Percentiles rank a stretch among this genome's conserved stretches.
Evolutionary conservation across 2,113 vertebrate species (phyloP).

Genomic region (Boleophthalmus pectinirostris): DNA sequence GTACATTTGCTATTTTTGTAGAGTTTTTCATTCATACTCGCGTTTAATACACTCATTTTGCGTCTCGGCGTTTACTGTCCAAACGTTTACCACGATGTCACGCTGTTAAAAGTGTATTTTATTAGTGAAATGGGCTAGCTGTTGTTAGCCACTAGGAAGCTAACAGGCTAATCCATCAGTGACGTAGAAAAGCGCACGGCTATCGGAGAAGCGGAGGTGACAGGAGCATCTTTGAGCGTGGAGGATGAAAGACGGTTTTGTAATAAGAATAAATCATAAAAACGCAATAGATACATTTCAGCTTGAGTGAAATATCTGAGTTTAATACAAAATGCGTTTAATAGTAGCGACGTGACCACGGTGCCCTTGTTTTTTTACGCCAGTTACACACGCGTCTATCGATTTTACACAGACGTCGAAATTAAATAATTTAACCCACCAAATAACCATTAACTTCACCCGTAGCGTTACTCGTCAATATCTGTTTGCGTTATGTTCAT

Average conservation of each 20-base stretch:
- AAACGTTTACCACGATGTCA: neutral
- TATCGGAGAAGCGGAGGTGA: constrained; percentile 30
- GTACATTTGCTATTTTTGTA: constrained; percentile 23
- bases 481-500: neutral
- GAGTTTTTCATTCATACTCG: neutral
- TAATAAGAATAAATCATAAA: neutral
- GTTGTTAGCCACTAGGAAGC: constrained; percentile 37
- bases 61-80: fast-evolving
- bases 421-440: neutral
- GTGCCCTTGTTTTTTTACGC: neutral
- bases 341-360: neutral
- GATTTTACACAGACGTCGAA: neutral
- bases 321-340: neutral
- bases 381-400: neutral
- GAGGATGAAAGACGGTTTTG: constrained; percentile 6
- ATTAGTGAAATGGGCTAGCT: neutral
- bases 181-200: constrained; percentile 52
- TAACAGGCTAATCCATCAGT: constrained; percentile 58
- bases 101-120: neutral
- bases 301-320: neutral
- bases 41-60: fast-evolving
- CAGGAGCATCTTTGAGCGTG: constrained; percentile 24
- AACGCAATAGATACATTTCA: neutral
- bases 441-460: neutral
- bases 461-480: neutral